Conservation (phyloP, 2,888 invertebrate genomes). For the Cataglyphis rosenhaueri region DNA sequence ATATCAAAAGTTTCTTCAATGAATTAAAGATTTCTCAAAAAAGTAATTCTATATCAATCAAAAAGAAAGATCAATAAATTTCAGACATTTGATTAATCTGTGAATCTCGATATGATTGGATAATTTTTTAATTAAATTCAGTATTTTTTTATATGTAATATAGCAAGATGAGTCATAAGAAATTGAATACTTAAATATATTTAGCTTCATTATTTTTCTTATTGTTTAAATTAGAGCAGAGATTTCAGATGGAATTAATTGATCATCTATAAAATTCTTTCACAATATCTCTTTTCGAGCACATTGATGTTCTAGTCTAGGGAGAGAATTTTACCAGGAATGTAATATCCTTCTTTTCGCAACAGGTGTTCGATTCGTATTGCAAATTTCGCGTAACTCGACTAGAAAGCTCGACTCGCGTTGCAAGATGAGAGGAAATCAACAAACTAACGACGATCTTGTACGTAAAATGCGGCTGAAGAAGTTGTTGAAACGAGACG, state of each 20-base stretch:
- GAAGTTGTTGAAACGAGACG: constrained; percentile 43
- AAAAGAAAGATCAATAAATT: not conserved
- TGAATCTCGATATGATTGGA: not conserved
- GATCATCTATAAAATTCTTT: not conserved
- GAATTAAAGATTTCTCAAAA: not conserved
- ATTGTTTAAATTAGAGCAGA: not conserved
- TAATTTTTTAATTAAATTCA: too few species aligned
- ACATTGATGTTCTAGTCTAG: not conserved
- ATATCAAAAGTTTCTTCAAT: constrained; percentile 3
- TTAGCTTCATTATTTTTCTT: not conserved
- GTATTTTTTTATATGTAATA: not conserved
- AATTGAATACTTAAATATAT: not conserved
- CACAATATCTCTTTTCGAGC: not conserved
- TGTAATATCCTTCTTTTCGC: constrained; percentile 5
- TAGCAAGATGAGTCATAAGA: not conserved
- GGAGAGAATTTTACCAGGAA: not conserved
- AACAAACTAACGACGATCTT: not conserved
- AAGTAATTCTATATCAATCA: not conserved
- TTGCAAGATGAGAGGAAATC: not conserved
- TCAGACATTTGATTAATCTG: not conserved
- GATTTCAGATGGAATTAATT: not conserved
- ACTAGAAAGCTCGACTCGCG: not conserved
- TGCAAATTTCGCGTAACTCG: constrained; percentile 1
- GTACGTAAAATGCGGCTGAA: constrained; percentile 31
- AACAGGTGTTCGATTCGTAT: constrained; percentile 6